Evolutionary conservation across 2,888 invertebrate species (phyloP).

Genomic region (Scotopteryx bipunctaria): DNA sequence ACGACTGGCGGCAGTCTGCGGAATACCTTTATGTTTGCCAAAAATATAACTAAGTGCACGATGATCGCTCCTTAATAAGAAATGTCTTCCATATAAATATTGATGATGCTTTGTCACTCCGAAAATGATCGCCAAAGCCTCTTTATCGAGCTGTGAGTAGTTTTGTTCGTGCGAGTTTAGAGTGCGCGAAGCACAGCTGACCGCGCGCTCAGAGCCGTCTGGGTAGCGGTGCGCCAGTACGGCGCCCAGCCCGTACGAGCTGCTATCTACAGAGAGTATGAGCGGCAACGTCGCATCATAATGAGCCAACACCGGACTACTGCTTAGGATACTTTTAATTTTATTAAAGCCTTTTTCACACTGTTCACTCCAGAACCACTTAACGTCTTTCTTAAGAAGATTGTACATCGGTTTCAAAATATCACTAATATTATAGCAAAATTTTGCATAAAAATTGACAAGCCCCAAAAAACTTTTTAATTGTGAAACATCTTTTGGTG

Average conservation of each 20-base stretch:
- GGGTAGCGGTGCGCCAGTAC: constrained; percentile 33
- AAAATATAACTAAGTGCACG: too few relatives aligned
- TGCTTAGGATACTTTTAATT: constrained; percentile 20
- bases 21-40: not conserved
- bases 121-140: not conserved
- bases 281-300: constrained; percentile 30
- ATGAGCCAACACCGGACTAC: constrained; percentile 28
- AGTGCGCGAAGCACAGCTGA: constrained; percentile 22
- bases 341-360: constrained; percentile 24
- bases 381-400: constrained; percentile 19
- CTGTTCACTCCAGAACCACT: constrained; percentile 24
- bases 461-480: constrained; percentile 1
- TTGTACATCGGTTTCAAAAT: constrained; percentile 34
- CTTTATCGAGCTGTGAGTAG: not conserved
- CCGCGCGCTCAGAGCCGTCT: constrained; percentile 26
- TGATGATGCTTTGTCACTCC: too few relatives aligned
- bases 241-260: constrained; percentile 31
- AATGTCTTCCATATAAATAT: too few relatives aligned
- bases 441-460: constrained; percentile 31
- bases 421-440: constrained; percentile 28
- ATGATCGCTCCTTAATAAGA: too few relatives aligned
- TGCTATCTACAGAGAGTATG: constrained; percentile 33
- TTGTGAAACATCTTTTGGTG: constrained; percentile 6
- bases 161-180: constrained; percentile 1
- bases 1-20: too few relatives aligned